Conservation (phyloP, 2,797 vertebrate species). For the Graptemys geographica region DNA sequence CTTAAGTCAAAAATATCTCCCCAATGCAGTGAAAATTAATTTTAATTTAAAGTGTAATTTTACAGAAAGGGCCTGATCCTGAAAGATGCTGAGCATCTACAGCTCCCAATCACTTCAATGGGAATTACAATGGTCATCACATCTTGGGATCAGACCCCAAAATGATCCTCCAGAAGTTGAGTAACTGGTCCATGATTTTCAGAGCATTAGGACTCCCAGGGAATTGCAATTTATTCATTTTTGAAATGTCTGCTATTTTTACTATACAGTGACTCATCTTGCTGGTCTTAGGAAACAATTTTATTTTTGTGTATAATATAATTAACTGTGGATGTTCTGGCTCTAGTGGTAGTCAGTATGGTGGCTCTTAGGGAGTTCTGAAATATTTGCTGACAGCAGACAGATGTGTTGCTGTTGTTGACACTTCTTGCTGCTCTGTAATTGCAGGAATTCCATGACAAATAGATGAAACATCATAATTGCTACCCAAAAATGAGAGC, state of each 20-base stretch:
- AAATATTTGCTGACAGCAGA: not conserved
- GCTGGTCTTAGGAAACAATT: not conserved
- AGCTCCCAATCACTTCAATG: not conserved
- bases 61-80: not conserved
- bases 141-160: not conserved
- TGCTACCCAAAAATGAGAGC: not conserved
- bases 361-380: not conserved
- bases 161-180: not conserved
- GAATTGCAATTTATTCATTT: not conserved
- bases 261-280: not conserved
- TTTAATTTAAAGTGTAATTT: conserved; percentile 14
- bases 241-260: not conserved
- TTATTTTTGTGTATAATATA: not conserved
- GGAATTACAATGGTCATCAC: not conserved
- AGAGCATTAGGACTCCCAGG: not conserved
- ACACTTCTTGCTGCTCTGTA: not conserved
- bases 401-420: not conserved
- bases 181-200: not conserved
- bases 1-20: conserved; percentile 37
- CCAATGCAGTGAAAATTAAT: conserved; percentile 16
- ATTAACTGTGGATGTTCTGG: not conserved
- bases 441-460: not conserved
- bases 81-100: not conserved
- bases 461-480: not conserved
- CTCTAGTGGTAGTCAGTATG: not conserved